Base-by-base conservation (phyloP, 2,113 vertebrate species). In the Microcebus tavaratra region DNA sequence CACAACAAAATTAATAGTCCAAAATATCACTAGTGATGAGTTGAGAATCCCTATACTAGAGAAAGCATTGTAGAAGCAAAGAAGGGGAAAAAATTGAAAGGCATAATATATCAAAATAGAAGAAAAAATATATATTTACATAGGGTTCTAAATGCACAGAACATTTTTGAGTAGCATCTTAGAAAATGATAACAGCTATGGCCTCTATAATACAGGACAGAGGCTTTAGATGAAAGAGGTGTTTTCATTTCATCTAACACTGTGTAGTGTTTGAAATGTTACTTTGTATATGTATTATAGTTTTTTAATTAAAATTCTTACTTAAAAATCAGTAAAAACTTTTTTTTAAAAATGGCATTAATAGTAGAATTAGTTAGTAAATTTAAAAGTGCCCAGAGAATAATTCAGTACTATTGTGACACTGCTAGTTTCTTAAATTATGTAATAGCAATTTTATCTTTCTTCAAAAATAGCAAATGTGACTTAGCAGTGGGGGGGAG, bases 281-380 rank as follows among this genome's bases (percentile, higher is more conserved):
- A 73, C 48, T 12, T 83, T 68, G 13, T 34, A 18, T 50, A 27
- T 42, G 7, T 89, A 59, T 80, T 70, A 57, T 21, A 61, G 39
- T 91, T 82, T 93, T 61, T 95, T 5, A 57, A 68, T 72, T 92
- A 90, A 81, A 36, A 70, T 45, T 81, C 42, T 63, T 87, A 94
- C 36, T 63, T 87, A 94, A 87, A 84, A 88, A 68, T 27, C 36
- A 36, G 20, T 27, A 57, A 70, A 93, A 55, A 8, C 3, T 25
- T 90, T 91, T 50, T 91, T 50, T n/a, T 1, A 70, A 70, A 82
- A 93, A 65, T 59, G 34, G 12, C 5, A 82, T 67, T 67, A 50
- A 86, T 39, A 78, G 20, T 45, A 94, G 83, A 80, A 63, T 93
- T 57, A 53, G 85, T 29, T 76, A 25, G 9, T 42, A 75, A 48